Percentiles rank a stretch among this genome's conserved stretches.
Conservation (phyloP, 2,888 invertebrate genomes). For the Mythimna lalbum region DNA sequence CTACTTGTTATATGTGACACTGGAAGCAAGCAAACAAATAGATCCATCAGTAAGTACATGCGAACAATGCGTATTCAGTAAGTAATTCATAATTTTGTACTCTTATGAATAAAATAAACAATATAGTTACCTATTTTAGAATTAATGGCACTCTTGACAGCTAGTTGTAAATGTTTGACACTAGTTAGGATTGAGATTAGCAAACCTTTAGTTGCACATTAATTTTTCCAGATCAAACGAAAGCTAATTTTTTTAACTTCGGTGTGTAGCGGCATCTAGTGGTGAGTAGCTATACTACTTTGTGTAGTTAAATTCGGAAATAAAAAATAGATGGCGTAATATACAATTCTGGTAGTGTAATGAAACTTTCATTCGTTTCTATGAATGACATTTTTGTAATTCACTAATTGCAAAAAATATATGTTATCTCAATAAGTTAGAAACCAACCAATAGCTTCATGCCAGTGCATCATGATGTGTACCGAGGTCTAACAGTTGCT, state of each 20-base stretch:
- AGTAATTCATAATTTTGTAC: too few relatives aligned
- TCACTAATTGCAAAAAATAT: too few relatives aligned
- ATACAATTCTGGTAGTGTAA: accelerated
- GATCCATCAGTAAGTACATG: too few relatives aligned
- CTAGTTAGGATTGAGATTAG: not conserved
- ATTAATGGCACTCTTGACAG: too few relatives aligned
- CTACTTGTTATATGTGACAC: not conserved
- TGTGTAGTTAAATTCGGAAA: not conserved
- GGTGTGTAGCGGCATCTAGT: slow-evolving; percentile 16
- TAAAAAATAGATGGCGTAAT: slow-evolving; percentile 12
- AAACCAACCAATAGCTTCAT: not conserved
- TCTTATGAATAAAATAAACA: too few relatives aligned
- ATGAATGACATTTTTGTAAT: not conserved
- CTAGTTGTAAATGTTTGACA: not conserved
- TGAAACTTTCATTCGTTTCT: too few relatives aligned
- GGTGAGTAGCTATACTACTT: slow-evolving; percentile 23
- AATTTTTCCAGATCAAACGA: not conserved
- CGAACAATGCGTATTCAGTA: too few relatives aligned
- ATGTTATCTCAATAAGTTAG: accelerated
- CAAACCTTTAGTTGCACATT: not conserved
- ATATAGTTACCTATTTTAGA: too few relatives aligned
- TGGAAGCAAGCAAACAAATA: not conserved
- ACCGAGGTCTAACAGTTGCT: not conserved
- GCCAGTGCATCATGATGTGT: not conserved
- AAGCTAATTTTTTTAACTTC: not conserved